These are phyloP conservation scores for Chelonus insularis DNA, from an alignment of 1,140 invertebrate genomes.

Conservation along the genomic window DNA sequence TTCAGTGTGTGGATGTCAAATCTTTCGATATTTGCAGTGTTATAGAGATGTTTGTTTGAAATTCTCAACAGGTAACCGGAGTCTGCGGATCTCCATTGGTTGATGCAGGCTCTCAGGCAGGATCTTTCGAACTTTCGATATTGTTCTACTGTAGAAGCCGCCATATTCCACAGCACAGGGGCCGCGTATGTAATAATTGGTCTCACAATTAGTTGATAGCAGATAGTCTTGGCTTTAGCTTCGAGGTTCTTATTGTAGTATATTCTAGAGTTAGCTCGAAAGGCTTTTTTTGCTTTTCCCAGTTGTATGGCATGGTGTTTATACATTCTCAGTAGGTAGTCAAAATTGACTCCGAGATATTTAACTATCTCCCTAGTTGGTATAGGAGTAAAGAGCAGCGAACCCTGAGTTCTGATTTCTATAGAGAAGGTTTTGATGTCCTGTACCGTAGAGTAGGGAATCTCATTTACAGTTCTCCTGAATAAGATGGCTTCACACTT, in stretches of 20 bases:
- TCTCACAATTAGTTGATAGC: constrained; percentile 1
- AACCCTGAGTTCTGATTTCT: too few species aligned
- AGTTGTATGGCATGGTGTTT: background rate
- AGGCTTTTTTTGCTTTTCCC: background rate
- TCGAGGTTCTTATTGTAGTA: background rate
- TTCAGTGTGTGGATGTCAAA: constrained; percentile 1
- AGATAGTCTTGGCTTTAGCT: background rate
- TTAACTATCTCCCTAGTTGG: constrained; percentile 12
- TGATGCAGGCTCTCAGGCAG: constrained; percentile 5
- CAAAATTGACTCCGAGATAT: constrained; percentile 22
- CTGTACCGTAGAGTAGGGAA: background rate
- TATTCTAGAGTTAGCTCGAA: background rate
- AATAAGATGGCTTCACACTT: background rate
- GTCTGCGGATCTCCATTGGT: background rate
- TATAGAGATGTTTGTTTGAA: constrained; percentile 1
- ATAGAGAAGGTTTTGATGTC: background rate
- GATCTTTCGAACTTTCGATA: constrained; percentile 6
- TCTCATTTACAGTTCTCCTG: background rate
- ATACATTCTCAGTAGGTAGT: background rate
- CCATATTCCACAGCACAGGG: constrained; percentile 9
- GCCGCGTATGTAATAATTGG: constrained; percentile 15
- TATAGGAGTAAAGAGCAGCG: too few species aligned
- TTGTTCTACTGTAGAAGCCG: background rate
- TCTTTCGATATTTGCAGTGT: background rate
- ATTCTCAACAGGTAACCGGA: background rate